Percentiles rank a stretch among this genome's conserved stretches.
These are phyloP conservation scores for Pollenia angustigena DNA, from an alignment of 2,888 invertebrate species.

Conservation along the genomic window DNA sequence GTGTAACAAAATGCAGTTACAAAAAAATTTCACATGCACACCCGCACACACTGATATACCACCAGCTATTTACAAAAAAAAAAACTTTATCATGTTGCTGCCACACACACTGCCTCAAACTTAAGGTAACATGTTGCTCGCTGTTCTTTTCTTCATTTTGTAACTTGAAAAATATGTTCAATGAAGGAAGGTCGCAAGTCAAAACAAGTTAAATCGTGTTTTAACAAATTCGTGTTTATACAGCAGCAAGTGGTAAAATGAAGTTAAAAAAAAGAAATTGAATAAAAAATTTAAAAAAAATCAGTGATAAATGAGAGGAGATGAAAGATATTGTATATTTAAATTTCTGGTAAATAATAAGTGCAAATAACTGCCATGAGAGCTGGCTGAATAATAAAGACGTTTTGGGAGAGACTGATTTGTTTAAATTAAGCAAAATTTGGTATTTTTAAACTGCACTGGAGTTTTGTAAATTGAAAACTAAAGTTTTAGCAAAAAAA, in stretches of 20 bases:
- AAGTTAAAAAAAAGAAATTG: neutral
- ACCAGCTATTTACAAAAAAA: slow-evolving; percentile 4
- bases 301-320: neutral
- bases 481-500: no score
- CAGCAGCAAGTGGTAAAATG: slow-evolving; percentile 15
- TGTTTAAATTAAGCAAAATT: no score
- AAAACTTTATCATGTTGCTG: slow-evolving; percentile 38
- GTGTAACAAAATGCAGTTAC: slow-evolving; percentile 31
- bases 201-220: slow-evolving; percentile 54
- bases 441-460: no score
- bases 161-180: slow-evolving; percentile 35
- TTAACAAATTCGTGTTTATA: slow-evolving; percentile 38
- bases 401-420: neutral
- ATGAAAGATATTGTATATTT: slow-evolving; percentile 26
- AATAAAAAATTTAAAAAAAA: slow-evolving; percentile 8
- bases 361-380: neutral
- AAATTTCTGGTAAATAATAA: slow-evolving; percentile 43
- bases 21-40: slow-evolving; percentile 8
- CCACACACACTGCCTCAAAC: slow-evolving; percentile 32
- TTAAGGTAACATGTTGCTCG: slow-evolving; percentile 43
- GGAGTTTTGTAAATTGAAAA: no score
- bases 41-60: neutral
- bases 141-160: slow-evolving; percentile 23
- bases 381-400: neutral
- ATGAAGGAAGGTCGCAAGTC: slow-evolving; percentile 40